phyloP scores from a whole-genome alignment of 2,113 vertebrate species.

The Alectura lathami region DNA sequence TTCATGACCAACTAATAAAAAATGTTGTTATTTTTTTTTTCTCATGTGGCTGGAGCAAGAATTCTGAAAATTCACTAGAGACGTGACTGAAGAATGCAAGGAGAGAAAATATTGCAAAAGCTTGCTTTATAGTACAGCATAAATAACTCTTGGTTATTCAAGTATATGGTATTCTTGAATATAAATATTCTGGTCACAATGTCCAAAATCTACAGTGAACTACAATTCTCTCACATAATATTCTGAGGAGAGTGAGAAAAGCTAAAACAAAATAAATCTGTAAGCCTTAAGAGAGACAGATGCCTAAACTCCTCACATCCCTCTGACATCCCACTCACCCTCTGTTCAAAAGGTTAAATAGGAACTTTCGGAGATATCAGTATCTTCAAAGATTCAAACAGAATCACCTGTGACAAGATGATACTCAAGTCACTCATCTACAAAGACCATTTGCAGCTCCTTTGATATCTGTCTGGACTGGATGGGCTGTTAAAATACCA shows the following conservation, averaged over 20 bases:
- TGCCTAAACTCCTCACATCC: background rate
- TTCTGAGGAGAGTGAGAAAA: background rate
- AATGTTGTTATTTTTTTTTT: background rate
- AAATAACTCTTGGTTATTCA: background rate
- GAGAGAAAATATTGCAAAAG: background rate
- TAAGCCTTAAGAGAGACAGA: background rate
- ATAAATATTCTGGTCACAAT: background rate
- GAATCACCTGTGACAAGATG: background rate
- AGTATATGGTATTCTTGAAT: background rate
- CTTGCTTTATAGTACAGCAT: background rate
- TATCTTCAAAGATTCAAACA: background rate
- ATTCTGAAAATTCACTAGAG: background rate
- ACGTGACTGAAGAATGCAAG: background rate
- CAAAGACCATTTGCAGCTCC: background rate
- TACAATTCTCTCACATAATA: background rate
- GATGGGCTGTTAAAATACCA: background rate
- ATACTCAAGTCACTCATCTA: background rate
- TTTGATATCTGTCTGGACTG: background rate
- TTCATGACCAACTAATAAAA: background rate
- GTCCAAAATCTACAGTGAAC: background rate
- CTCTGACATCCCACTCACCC: background rate
- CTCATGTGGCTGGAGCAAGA: background rate
- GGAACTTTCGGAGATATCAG: background rate
- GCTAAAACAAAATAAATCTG: background rate
- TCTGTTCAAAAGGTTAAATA: background rate